Base-by-base conservation (phyloP, 2,888 invertebrate genomes). In the Deladenus siricidicola region DNA sequence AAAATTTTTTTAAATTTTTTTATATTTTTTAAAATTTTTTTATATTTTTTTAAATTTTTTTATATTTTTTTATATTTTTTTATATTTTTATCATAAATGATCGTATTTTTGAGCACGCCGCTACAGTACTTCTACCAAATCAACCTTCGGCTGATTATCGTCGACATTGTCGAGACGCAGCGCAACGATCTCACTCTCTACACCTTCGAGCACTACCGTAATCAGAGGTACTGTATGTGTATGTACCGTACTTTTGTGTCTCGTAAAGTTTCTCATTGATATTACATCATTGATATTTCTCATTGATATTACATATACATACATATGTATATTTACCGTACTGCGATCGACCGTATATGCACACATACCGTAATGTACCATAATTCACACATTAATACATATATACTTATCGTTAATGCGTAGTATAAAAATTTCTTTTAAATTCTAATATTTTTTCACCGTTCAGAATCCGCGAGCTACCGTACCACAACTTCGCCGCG, bases 71-170 rank as follows among this genome's bases (percentile, higher is more conserved):
- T n/a, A n/a, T n/a, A n/a, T n/a, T n/a, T n/a, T n/a, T n/a, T n/a
- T n/a, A 52, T 1, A 39, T 34, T 34, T 34, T 14, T 14, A 26
- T 14, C 14, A 21, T 52, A 52, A 39, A 21, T 52, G 42, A 26
- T 52, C 39, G n/a, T n/a, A n/a, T n/a, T n/a, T n/a, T 1, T 42
- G 14, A 42, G n/a, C 14, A 17, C 42, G n/a, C n/a, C 23, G 44
- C 4, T 44, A 29, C 64, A 75, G 71, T 76, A 78, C 60, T 71
- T 76, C 61, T 70, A 66, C 58, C 76, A 76, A 67, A 60, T 76
- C 19, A 60, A 68, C 49, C 64, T 75, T n/a, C 69, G 73, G 23
- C 53, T 76, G n/a, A 65, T 70, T 23, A 70, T 76, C 10, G 69
- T 74, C 29, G 76, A 71, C 51, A 70, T 76, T 48, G 50, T 69